Evolutionary conservation across 2,797 vertebrate genomes (phyloP), one percentile per base, ranked within the genome.

Genomic region (Parambassis ranga): DNA sequence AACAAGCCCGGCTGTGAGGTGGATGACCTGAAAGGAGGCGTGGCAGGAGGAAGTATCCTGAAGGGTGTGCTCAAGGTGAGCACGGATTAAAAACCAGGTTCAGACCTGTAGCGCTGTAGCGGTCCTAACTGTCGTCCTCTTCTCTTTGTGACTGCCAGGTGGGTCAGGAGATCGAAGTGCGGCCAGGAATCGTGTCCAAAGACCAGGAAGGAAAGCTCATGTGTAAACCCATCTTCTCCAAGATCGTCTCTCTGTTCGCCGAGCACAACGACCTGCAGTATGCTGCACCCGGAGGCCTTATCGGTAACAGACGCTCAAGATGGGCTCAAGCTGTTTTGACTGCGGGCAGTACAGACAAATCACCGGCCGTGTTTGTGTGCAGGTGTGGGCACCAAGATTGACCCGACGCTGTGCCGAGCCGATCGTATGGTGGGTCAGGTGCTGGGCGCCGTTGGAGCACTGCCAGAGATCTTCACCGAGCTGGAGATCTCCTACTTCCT

Each of bases 381-480:
- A 99, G 97, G 97, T 80, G 97, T 99, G 73, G 98, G 97, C 75
- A 99, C 98, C 0, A 98, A 99, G 85, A 99, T 98, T 20, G 97
- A 99, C 85, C 98, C 98, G 5, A 99, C 97, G 0, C 85, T 99
- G 77, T 99, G 97, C 89, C 90, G 96, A 19, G 97, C 97, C 3
- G 97, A 98, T 79, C 94, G 97, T 67, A 99, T 99, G 98, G 97
- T 99, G n/a, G 98, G 98, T 3, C 98, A 99, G 70, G 98, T 99
- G 31, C 93, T 99, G 16, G 98, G 98, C 0, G 97, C 97, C 0
- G 95, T 99, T 14, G 98, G 94, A 27, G 97, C 96, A 4, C 90
- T 99, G 72, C 98, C 96, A 1, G 98, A 99, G 89, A 99, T 99
- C 86, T 99, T 98, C 84, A 99, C 98, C 1, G 97, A 99, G 87